These are phyloP conservation scores for Ctenochaetus hawaiiensis DNA, from an alignment of 2,797 vertebrate genomes.

Conservation along the genomic window DNA sequence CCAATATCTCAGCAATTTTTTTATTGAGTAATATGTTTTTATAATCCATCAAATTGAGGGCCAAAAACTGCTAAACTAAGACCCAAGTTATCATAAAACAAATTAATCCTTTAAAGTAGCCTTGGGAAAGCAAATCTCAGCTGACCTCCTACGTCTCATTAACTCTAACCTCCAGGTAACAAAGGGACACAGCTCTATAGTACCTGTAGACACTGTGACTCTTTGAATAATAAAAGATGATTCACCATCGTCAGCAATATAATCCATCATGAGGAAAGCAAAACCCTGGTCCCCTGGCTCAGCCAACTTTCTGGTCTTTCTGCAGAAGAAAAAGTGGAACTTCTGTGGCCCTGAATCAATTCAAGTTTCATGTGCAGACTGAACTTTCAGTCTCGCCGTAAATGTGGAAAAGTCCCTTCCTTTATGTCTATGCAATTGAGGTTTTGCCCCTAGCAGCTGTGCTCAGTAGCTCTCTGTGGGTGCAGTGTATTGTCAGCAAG, in stretches of 20 bases:
- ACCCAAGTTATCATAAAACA: constrained; percentile 8
- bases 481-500: constrained; percentile 35
- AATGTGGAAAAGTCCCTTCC: constrained; percentile 43
- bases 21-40: constrained; percentile 3
- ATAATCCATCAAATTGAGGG: constrained; percentile 13
- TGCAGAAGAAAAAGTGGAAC: constrained; percentile 11
- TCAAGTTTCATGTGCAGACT: constrained; percentile 50
- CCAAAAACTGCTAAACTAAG: background rate
- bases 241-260: constrained; percentile 42
- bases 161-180: constrained; percentile 15
- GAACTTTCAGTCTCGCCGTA: constrained; percentile 44
- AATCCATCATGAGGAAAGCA: constrained; percentile 38
- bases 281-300: constrained; percentile 10
- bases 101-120: constrained; percentile 3
- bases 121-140: constrained; percentile 10
- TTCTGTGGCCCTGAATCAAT: constrained; percentile 45
- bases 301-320: constrained; percentile 30
- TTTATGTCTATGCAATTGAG: constrained; percentile 42
- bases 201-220: constrained; percentile 27
- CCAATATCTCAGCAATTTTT: background rate
- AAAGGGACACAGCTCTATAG: constrained; percentile 9
- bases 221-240: constrained; percentile 27
- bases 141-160: constrained; percentile 21
- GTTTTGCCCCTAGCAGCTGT: constrained; percentile 36
- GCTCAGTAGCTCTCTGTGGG: constrained; percentile 39